phyloP scores from a whole-genome alignment of 2,113 vertebrate genomes.

The Amphiprion ocellaris region DNA sequence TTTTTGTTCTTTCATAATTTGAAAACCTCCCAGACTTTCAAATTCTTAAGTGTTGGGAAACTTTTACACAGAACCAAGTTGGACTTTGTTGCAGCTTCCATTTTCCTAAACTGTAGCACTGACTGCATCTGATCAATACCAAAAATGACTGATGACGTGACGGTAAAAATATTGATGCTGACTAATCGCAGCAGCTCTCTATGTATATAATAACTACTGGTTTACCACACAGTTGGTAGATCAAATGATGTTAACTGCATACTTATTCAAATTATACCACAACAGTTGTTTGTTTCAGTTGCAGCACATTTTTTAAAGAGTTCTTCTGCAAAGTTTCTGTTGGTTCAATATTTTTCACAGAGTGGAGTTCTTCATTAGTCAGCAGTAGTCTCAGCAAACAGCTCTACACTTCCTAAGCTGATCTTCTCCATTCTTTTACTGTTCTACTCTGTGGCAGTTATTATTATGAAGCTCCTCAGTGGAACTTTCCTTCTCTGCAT shows the following conservation, averaged over 20 bases:
- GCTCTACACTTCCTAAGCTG: slow-evolving; percentile 4
- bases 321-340: background rate
- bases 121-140: too few species aligned
- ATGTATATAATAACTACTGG: background rate
- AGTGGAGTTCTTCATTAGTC: slow-evolving; percentile 14
- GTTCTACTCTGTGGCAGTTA: slow-evolving; percentile 26
- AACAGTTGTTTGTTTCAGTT: background rate
- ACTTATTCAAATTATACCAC: background rate
- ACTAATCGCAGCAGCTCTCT: too few species aligned
- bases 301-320: background rate
- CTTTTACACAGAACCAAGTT: too few species aligned
- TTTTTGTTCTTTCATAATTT: too few species aligned
- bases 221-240: background rate
- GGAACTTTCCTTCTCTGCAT: slow-evolving; percentile 39
- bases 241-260: background rate
- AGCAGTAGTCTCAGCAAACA: slow-evolving; percentile 20
- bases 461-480: slow-evolving; percentile 19
- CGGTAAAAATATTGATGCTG: too few species aligned
- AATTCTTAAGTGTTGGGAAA: too few species aligned
- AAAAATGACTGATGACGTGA: too few species aligned
- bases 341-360: background rate
- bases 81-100: too few species aligned
- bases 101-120: too few species aligned
- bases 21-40: too few species aligned
- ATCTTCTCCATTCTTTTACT: slow-evolving; percentile 16